These are phyloP conservation scores for Alentia gelatinosa DNA, from an alignment of 2,888 invertebrate genomes.

Conservation along the genomic window DNA sequence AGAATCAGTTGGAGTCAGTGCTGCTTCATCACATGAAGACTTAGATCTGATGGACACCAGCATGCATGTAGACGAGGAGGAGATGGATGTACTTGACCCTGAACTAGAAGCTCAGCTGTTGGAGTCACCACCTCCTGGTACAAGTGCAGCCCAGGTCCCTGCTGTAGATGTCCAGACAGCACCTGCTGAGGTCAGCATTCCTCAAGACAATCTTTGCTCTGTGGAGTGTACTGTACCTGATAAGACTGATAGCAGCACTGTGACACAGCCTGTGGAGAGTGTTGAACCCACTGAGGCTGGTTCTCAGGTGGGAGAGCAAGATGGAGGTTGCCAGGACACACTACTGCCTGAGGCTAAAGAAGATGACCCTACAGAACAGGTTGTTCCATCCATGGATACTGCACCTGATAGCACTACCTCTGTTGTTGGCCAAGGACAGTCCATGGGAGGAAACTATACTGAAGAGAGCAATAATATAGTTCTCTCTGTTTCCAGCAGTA, in stretches of 20 bases:
- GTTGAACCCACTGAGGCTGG: background rate
- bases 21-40: background rate
- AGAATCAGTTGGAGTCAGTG: background rate
- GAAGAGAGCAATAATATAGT: background rate
- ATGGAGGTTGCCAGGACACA: background rate
- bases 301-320: background rate
- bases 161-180: background rate
- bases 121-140: background rate
- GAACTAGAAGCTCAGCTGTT: background rate
- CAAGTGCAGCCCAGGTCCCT: background rate
- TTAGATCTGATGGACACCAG: background rate
- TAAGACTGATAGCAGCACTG: too few species aligned
- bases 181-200: background rate
- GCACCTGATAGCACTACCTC: background rate
- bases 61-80: background rate
- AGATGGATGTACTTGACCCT: background rate
- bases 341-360: background rate
- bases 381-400: background rate
- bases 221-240: too few species aligned
- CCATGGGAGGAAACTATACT: too few species aligned
- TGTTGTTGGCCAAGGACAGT: background rate
- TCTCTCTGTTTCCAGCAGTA: background rate
- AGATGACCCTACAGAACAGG: background rate
- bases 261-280: too few species aligned
- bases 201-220: too few species aligned